Base-by-base conservation (phyloP, 2,888 invertebrate genomes). In the Synergus japonicus region DNA sequence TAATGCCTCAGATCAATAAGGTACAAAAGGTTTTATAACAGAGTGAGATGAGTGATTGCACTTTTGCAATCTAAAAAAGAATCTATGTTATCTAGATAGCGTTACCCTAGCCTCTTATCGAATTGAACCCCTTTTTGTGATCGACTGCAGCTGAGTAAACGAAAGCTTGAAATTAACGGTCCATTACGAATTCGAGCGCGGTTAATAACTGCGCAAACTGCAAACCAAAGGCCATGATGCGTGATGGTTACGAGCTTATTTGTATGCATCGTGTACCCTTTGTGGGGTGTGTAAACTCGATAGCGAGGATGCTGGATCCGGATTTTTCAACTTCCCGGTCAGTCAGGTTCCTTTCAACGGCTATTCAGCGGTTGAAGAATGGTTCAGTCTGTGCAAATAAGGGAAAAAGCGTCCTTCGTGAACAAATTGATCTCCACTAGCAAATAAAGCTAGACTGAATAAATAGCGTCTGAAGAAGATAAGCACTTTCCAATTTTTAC, bases 111-210 rank as follows among this genome's bases (percentile, higher is more conserved):
- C 8, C 60, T 22, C 12, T 22, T 12, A 12, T 22, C 10, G 22
- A 60, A 22, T 60, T 60, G 60, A 18, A 60, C 10, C 77, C 77
- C 49, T 46, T 41, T 78, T 76, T 29, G 76, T 46, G 60, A 78
- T 76, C 58, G 54, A 77, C 9, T 77, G 85, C 91, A 90, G 91
- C 90, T 91, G 91, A 87, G 87, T 88, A 90, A 91, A 90, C 88
- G 88, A 88, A 86, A 80, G 80, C 86, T 86, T 85, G 83, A 88
- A 90, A 90, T 89, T 89, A 90, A 90, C 87, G 87, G 88, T 82
- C 89, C 87, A 89, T 90, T 90, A 88, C 86, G 85, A 87, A 90
- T 90, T 90, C 87, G 88, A 88, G 87, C 86, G 86, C 82, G 83
- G 86, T 83, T 84, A 83, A 85, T 83, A 84, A 83, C 83, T 79